Evolutionary conservation across 2,888 invertebrate species (phyloP).

Genomic region (Campoplex nolae): DNA sequence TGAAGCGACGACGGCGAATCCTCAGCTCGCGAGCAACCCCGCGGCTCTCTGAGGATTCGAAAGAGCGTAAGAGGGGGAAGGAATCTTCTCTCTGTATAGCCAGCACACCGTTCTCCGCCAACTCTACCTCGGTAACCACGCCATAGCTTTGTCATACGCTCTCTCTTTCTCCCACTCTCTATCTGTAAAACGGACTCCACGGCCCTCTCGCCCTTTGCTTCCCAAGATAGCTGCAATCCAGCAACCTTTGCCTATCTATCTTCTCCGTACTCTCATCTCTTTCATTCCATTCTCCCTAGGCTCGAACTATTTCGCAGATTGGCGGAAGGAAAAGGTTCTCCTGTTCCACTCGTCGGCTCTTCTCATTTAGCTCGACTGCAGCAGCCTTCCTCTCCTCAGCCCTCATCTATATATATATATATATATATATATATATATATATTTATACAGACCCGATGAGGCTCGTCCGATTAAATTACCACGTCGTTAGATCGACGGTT

Average conservation of each 20-base stretch:
- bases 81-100: conserved; percentile 2
- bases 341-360: conserved; percentile 39
- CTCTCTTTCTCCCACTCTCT: conserved; percentile 7
- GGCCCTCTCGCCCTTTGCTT: neutral
- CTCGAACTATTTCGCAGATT: conserved; percentile 62
- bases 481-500: conserved; percentile 59
- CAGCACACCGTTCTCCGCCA: conserved; percentile 32
- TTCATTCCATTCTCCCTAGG: conserved; percentile 36
- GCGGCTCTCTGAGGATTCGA: conserved; percentile 34
- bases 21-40: conserved; percentile 45
- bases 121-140: conserved; percentile 32
- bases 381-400: neutral
- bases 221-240: conserved; percentile 57
- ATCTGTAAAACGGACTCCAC: conserved; percentile 36
- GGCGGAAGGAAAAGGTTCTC: conserved; percentile 61
- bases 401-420: conserved; percentile 2
- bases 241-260: conserved; percentile 32
- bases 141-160: conserved; percentile 36
- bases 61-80: conserved; percentile 16
- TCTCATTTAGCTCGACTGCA: conserved; percentile 20
- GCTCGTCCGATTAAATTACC: conserved; percentile 62
- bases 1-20: conserved; percentile 51
- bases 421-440: conserved; percentile 15
- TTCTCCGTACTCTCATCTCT: conserved; percentile 4
- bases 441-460: conserved; percentile 34